Conservation (phyloP, 1,140 invertebrate species). For the Microvelia longipes region DNA sequence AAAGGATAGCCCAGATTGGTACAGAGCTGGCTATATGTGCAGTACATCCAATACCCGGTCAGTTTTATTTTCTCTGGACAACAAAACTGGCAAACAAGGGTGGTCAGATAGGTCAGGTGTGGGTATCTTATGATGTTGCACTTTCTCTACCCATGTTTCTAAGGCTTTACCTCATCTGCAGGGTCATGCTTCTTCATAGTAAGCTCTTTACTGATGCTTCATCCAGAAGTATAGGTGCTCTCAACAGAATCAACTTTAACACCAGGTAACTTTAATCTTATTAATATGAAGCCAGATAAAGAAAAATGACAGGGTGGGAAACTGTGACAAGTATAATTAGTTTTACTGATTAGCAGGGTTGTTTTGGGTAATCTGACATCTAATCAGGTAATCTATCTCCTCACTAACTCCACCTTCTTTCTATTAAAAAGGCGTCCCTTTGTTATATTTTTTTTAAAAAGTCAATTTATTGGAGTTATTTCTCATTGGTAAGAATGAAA, state of each 20-base stretch:
- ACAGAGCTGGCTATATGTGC: slow-evolving; percentile 89
- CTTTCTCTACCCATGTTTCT: slow-evolving; percentile 98
- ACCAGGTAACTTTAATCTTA: slow-evolving; percentile 58
- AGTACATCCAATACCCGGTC: slow-evolving; percentile 90
- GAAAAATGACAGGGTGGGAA: neutral
- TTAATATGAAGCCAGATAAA: neutral
- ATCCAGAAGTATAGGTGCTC: slow-evolving; percentile 70
- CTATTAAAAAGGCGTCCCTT: too few relatives aligned
- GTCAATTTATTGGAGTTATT: too few relatives aligned
- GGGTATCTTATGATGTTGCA: slow-evolving; percentile 87
- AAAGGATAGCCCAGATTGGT: slow-evolving; percentile 79
- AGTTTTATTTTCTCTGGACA: slow-evolving; percentile 91
- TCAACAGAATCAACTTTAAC: slow-evolving; percentile 99
- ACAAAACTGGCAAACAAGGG: slow-evolving; percentile 86
- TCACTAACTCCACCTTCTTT: too few relatives aligned
- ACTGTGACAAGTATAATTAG: too few relatives aligned
- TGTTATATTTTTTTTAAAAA: too few relatives aligned
- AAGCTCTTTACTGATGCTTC: slow-evolving; percentile 98
- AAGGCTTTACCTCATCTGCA: slow-evolving; percentile 94
- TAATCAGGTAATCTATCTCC: too few relatives aligned
- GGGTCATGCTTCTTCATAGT: slow-evolving; percentile 97
- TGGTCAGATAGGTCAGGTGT: slow-evolving; percentile 62
- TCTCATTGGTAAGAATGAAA: too few relatives aligned
- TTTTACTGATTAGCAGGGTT: too few relatives aligned
- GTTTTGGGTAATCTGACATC: too few relatives aligned